A percentile compares a stretch with the other conserved stretches of the same genome.
phyloP scores from a whole-genome alignment of 2,888 invertebrate genomes.

The Andrena fulva region DNA sequence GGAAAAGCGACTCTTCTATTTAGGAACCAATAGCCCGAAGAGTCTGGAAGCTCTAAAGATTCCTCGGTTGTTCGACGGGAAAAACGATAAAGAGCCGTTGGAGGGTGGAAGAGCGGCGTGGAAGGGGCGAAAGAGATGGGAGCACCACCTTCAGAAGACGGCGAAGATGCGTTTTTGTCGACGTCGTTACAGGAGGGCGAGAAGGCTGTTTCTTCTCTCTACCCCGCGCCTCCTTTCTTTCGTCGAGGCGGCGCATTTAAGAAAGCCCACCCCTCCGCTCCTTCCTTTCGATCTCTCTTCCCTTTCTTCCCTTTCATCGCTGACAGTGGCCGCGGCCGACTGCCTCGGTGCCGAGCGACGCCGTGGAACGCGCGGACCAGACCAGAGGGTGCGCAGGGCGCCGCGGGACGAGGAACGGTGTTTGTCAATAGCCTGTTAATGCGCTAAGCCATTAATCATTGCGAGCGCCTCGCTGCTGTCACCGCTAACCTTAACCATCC shows the following conservation, averaged over 20 bases:
- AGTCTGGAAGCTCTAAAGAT: slow-evolving; percentile 28
- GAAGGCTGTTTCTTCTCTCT: slow-evolving; percentile 50
- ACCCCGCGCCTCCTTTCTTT: slow-evolving; percentile 55
- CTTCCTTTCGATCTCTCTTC: slow-evolving; percentile 74
- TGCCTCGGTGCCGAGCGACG: slow-evolving; percentile 22
- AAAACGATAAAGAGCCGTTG: slow-evolving; percentile 38
- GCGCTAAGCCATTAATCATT: slow-evolving; percentile 85
- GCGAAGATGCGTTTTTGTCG: slow-evolving; percentile 71
- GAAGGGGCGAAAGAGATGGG: slow-evolving; percentile 22
- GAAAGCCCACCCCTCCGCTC: slow-evolving; percentile 70
- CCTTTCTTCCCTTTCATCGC: slow-evolving; percentile 76
- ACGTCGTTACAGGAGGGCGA: slow-evolving; percentile 48
- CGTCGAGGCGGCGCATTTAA: slow-evolving; percentile 72
- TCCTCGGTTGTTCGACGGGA: slow-evolving; percentile 45
- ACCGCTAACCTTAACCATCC: slow-evolving; percentile 78
- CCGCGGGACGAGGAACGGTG: slow-evolving; percentile 80
- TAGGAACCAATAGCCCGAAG: slow-evolving; percentile 57
- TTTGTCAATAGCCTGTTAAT: slow-evolving; percentile 85
- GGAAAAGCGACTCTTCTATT: slow-evolving; percentile 46
- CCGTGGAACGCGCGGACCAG: slow-evolving; percentile 49
- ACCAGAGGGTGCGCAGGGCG: slow-evolving; percentile 56
- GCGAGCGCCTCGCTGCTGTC: slow-evolving; percentile 80
- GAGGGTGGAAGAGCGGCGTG: slow-evolving; percentile 26
- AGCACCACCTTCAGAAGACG: slow-evolving; percentile 58
- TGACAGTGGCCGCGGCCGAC: slow-evolving; percentile 58